Conservation (phyloP, 92 coral and sea anemone species). For the Parazoanthus atlanticus region DNA sequence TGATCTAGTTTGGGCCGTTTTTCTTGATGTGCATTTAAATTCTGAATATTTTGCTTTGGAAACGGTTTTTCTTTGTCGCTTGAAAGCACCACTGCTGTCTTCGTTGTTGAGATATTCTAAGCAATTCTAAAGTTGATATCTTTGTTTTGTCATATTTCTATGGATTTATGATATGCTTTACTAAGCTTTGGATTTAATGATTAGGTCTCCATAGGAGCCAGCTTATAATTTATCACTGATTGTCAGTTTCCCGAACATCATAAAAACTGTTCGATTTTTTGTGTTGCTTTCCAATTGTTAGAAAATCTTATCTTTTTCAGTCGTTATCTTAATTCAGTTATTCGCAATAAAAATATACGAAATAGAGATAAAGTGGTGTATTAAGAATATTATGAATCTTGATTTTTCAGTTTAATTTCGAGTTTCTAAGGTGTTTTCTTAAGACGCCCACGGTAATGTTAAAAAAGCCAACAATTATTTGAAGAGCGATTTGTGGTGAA, state of each 20-base stretch:
- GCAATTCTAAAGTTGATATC: not conserved
- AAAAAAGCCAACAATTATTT: constrained; percentile 1
- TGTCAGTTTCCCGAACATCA: not conserved
- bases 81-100: not conserved
- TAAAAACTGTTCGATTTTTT: not conserved
- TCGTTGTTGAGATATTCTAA: not conserved
- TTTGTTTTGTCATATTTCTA: not conserved
- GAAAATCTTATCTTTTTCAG: not conserved
- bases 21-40: not conserved
- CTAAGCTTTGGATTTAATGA: not conserved
- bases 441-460: constrained; percentile 19
- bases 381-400: not conserved
- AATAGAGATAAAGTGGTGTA: not conserved
- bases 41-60: not conserved
- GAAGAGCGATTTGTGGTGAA: constrained; percentile 20
- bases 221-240: not conserved
- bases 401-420: not conserved
- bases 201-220: not conserved
- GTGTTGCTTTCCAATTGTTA: not conserved
- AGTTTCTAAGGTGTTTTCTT: not conserved
- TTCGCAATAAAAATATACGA: not conserved
- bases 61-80: not conserved
- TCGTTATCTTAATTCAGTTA: not conserved
- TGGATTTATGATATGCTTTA: not conserved
- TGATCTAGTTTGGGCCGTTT: not conserved